These are phyloP conservation scores for Girardinichthys multiradiatus DNA, from an alignment of 2,113 vertebrate genomes.

Conservation along the genomic window DNA sequence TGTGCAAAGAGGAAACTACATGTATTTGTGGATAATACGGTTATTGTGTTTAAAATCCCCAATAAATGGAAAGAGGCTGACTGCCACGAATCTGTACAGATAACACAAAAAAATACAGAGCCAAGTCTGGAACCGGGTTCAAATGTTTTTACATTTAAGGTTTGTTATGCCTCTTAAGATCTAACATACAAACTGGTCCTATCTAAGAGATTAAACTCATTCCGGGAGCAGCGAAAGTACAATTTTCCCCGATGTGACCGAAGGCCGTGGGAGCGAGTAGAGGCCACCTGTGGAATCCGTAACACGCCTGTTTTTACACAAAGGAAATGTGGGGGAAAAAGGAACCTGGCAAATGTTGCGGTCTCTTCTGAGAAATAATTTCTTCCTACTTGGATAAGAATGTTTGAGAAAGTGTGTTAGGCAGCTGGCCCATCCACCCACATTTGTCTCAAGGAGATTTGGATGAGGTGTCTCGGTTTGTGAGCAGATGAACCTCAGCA, in stretches of 20 bases:
- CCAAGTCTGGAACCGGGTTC: no score
- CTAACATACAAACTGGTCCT: not conserved
- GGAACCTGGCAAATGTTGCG: slow-evolving; percentile 39
- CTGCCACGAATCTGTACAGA: not conserved
- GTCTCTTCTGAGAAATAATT: slow-evolving; percentile 57
- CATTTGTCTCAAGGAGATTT: slow-evolving; percentile 24
- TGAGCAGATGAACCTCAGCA: slow-evolving; percentile 23
- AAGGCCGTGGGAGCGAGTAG: slow-evolving; percentile 33
- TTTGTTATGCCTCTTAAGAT: not conserved
- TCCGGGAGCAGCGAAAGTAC: not conserved
- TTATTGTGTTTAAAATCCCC: not conserved
- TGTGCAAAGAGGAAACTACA: not conserved
- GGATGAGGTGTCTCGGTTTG: not conserved
- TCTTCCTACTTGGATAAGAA: slow-evolving; percentile 51
- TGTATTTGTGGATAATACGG: not conserved
- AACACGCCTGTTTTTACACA: slow-evolving; percentile 64
- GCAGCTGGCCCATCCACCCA: slow-evolving; percentile 43
- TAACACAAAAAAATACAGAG: not conserved
- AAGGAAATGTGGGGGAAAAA: slow-evolving; percentile 46
- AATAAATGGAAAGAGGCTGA: not conserved
- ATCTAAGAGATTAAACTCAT: not conserved
- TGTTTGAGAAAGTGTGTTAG: slow-evolving; percentile 37
- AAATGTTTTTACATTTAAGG: no score
- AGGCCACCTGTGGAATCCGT: slow-evolving; percentile 65
- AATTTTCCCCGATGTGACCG: slow-evolving; percentile 24